Evolutionary conservation across 2,113 vertebrate genomes (phyloP).

Genomic region (Microcebus lehilahytsara): DNA sequence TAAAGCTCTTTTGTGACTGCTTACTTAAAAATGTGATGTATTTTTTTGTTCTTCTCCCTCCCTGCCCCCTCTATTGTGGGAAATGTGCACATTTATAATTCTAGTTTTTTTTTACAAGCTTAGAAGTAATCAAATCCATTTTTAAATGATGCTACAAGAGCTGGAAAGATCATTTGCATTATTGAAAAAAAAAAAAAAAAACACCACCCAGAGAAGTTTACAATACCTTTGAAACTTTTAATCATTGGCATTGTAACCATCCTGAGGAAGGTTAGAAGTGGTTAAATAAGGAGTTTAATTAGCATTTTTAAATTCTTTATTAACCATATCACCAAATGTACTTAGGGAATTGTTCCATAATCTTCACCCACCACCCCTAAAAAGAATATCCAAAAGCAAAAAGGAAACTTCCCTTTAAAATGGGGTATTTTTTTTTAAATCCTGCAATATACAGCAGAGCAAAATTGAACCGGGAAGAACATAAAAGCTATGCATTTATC

Average conservation of each 20-base stretch:
- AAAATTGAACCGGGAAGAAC: neutral
- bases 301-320: conserved; percentile 53
- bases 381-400: conserved; percentile 48
- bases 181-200: conserved; percentile 64
- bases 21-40: conserved; percentile 83
- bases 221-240: conserved; percentile 81
- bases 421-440: neutral
- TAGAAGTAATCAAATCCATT: conserved; percentile 81
- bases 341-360: neutral
- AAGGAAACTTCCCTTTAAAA: conserved; percentile 51
- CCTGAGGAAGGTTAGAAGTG: conserved; percentile 76
- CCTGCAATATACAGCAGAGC: conserved; percentile 25
- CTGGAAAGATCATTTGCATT: conserved; percentile 79
- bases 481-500: conserved; percentile 64
- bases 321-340: conserved; percentile 52
- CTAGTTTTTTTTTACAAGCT: conserved; percentile 79
- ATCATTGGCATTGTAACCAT: conserved; percentile 74
- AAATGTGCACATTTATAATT: conserved; percentile 82
- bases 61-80: conserved; percentile 75
- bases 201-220: conserved; percentile 75
- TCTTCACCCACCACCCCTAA: neutral
- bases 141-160: conserved; percentile 78
- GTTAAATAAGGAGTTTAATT: conserved; percentile 58
- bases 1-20: conserved; percentile 89
- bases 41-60: conserved; percentile 79